Percentiles rank a stretch among this genome's conserved stretches.
Conservation (phyloP, 2,113 vertebrate genomes). For the Leucoraja erinaceus region DNA sequence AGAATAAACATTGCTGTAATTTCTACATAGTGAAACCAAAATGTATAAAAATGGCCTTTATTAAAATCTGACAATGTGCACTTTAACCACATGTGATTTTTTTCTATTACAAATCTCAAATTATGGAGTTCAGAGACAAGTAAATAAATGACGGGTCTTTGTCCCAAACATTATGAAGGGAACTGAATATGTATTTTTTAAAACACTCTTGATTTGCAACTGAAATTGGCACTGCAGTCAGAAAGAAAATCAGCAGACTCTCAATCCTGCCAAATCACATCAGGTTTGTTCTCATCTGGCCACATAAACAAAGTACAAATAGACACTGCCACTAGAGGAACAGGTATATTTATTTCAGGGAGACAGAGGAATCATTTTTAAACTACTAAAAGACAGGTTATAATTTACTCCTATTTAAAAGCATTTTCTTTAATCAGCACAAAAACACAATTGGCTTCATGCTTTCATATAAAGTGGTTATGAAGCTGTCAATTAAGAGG, state of each 20-base stretch:
- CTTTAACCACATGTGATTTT: too few species aligned
- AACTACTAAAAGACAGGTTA: background rate
- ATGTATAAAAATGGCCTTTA: too few species aligned
- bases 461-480: background rate
- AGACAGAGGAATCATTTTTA: background rate
- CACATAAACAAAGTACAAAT: background rate
- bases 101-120: too few species aligned
- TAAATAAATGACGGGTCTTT: too few species aligned
- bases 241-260: background rate
- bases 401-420: background rate
- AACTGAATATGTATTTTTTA: too few species aligned
- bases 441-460: background rate
- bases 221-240: background rate
- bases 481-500: background rate
- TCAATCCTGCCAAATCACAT: slow-evolving; percentile 19
- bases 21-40: too few species aligned
- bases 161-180: too few species aligned
- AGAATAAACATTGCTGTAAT: too few species aligned
- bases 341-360: background rate
- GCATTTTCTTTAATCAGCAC: background rate
- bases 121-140: too few species aligned
- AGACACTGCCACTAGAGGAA: background rate
- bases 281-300: background rate
- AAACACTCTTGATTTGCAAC: background rate
- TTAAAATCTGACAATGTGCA: too few species aligned